Conservation (phyloP, 1,140 invertebrate genomes). For the Drosophila biarmipes region DNA sequence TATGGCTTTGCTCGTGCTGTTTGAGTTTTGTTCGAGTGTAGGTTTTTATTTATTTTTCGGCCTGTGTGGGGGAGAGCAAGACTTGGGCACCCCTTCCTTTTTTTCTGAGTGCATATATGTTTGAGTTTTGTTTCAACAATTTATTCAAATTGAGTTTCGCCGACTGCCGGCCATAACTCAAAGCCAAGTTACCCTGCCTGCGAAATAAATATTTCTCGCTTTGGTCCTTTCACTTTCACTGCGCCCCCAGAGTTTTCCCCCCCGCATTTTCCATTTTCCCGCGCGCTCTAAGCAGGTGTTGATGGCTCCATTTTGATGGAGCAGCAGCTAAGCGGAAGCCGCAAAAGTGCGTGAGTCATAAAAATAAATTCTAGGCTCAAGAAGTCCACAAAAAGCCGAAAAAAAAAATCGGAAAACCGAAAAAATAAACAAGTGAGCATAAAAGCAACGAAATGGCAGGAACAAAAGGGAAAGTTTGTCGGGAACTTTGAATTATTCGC, state of each 20-base stretch:
- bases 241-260: background rate
- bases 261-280: slow-evolving; percentile 19
- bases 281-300: slow-evolving; percentile 65
- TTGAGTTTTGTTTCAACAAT: slow-evolving; percentile 73
- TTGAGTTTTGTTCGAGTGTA: slow-evolving; percentile 25
- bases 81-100: background rate
- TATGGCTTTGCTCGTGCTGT: slow-evolving; percentile 12
- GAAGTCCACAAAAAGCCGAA: slow-evolving; percentile 6
- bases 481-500: slow-evolving; percentile 74
- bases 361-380: slow-evolving; percentile 65
- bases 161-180: slow-evolving; percentile 80
- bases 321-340: slow-evolving; percentile 70
- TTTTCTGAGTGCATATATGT: slow-evolving; percentile 16
- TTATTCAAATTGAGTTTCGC: slow-evolving; percentile 80
- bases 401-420: slow-evolving; percentile 15
- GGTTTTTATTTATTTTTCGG: slow-evolving; percentile 5
- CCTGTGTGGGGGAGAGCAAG: slow-evolving; percentile 1
- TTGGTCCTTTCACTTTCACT: slow-evolving; percentile 40
- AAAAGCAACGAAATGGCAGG: slow-evolving; percentile 2
- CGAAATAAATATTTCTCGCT: slow-evolving; percentile 38
- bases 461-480: slow-evolving; percentile 45
- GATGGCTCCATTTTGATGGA: slow-evolving; percentile 80
- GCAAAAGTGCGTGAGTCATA: slow-evolving; percentile 82
- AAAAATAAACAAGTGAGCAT: slow-evolving; percentile 17
- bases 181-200: slow-evolving; percentile 46